Evolutionary conservation across 2,113 vertebrate genomes (phyloP).

Genomic region (Dolichotis patagonum): DNA sequence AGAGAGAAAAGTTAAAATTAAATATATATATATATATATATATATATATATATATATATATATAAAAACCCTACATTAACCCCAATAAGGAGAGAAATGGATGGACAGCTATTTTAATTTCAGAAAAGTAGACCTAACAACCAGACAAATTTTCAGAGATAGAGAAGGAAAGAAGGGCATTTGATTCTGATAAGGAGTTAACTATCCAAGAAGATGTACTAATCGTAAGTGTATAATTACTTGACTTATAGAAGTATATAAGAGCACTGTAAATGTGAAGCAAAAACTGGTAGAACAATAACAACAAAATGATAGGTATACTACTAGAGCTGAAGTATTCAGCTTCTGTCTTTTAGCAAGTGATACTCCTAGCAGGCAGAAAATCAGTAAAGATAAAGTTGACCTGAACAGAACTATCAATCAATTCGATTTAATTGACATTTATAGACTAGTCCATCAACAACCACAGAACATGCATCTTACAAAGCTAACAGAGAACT

Average conservation of each 20-base stretch:
- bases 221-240: neutral
- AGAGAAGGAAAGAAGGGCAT: neutral
- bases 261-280: neutral
- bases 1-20: neutral
- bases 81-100: neutral
- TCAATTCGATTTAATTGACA: constrained; percentile 31
- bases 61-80: neutral
- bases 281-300: neutral
- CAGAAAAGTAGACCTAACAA: neutral
- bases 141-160: neutral
- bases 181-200: neutral
- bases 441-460: neutral
- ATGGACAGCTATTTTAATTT: neutral
- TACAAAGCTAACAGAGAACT: neutral
- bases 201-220: neutral
- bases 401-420: neutral
- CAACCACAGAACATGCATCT: constrained; percentile 2
- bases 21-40: too few relatives aligned
- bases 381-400: neutral
- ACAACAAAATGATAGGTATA: neutral
- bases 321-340: neutral
- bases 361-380: neutral
- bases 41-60: too few relatives aligned
- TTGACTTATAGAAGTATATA: neutral
- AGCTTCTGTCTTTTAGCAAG: neutral